Percentiles rank a stretch among this genome's conserved stretches.
These are phyloP conservation scores for Ceraclea dissimilis DNA, from an alignment of 2,888 invertebrate genomes.

Conservation along the genomic window DNA sequence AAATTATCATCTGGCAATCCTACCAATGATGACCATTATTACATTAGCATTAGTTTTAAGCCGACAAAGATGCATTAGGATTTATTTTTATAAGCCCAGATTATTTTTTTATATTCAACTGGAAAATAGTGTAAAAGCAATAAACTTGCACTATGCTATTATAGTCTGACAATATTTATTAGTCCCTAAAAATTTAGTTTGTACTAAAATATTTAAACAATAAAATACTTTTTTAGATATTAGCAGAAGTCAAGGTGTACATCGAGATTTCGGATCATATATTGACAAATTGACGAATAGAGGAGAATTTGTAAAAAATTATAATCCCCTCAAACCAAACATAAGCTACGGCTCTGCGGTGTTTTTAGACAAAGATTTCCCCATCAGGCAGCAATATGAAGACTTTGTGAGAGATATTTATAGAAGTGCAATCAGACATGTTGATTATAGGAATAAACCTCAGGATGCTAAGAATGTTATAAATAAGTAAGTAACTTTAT, in stretches of 20 bases:
- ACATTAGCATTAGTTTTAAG: no score
- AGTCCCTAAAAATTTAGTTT: no score
- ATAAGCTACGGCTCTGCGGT: constrained; percentile 49
- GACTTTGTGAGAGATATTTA: constrained; percentile 49
- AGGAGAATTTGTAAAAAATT: neutral
- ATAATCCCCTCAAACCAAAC: constrained; percentile 30
- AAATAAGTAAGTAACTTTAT: constrained; percentile 40
- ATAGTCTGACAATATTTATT: no score
- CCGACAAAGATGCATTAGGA: no score
- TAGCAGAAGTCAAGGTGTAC: constrained; percentile 42
- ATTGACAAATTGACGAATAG: constrained; percentile 35
- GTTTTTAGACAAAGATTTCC: constrained; percentile 50
- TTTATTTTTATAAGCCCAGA: no score
- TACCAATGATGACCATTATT: no score
- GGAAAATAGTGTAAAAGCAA: no score
- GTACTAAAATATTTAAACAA: no score
- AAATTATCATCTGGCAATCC: no score
- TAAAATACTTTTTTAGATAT: constrained; percentile 14
- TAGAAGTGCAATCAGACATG: constrained; percentile 46
- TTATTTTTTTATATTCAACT: no score
- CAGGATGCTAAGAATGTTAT: constrained; percentile 39
- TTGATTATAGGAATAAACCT: constrained; percentile 46
- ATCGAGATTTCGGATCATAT: constrained; percentile 50
- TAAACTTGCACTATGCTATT: no score
- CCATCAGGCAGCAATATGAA: constrained; percentile 48